Conservation (phyloP, 1,140 invertebrate genomes). For the Macrobrachium rosenbergii region DNA sequence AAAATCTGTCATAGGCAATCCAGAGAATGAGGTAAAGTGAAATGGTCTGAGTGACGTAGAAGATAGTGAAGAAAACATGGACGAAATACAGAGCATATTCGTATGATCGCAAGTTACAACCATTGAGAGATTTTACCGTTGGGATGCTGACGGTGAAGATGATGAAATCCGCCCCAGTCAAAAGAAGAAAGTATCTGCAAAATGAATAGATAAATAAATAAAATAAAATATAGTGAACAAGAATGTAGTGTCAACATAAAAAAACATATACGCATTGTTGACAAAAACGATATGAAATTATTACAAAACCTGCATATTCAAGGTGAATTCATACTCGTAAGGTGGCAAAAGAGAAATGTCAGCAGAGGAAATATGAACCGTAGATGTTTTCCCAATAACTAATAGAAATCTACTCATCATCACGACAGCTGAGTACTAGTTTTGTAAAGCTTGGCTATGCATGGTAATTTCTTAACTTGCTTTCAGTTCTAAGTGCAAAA, state of each 20-base stretch:
- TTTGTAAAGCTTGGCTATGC: no score
- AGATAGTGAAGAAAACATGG: conserved; percentile 38
- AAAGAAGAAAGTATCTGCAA: conserved; percentile 40
- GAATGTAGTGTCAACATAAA: neutral
- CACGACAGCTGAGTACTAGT: no score
- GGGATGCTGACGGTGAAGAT: conserved; percentile 10
- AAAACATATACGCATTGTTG: neutral
- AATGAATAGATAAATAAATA: neutral
- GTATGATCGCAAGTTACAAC: conserved; percentile 30
- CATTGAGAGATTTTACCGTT: conserved; percentile 38
- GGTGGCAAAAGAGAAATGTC: no score
- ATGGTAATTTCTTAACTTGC: no score
- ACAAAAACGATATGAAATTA: no score
- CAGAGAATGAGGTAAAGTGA: conserved; percentile 36
- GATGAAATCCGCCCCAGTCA: neutral
- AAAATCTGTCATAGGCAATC: conserved; percentile 46
- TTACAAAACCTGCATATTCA: no score
- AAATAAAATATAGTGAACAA: no score
- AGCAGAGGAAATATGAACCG: no score
- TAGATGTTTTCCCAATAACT: no score
- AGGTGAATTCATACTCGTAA: no score
- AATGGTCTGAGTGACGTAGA: conserved; percentile 41
- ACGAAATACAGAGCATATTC: conserved; percentile 34
- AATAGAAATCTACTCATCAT: no score
- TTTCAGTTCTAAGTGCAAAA: no score